Percentiles rank a stretch among this genome's conserved stretches.
Conservation (phyloP, 2,888 invertebrate genomes). For the Drosophila atripex region DNA sequence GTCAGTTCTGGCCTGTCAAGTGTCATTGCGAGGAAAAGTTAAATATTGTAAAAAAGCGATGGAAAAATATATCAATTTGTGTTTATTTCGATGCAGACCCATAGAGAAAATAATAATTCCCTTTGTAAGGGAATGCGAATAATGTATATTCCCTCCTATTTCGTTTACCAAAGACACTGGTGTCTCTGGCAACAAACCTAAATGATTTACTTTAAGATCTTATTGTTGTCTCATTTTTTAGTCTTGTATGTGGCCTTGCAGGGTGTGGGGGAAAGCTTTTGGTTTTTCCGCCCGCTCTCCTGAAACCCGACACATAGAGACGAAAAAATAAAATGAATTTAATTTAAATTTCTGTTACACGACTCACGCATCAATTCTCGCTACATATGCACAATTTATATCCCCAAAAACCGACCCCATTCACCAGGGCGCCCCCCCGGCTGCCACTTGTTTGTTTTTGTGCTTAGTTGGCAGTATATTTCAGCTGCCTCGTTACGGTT, state of each 20-base stretch:
- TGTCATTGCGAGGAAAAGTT: background rate
- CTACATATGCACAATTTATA: constrained; percentile 56
- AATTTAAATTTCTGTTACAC: constrained; percentile 71
- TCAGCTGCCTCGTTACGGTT: constrained; percentile 17
- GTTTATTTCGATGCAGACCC: background rate
- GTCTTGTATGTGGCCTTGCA: background rate
- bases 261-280: constrained; percentile 2
- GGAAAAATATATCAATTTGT: background rate
- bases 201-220: constrained; percentile 2
- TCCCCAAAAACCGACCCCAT: constrained; percentile 10
- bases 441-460: constrained; percentile 39
- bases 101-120: background rate
- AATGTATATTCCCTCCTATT: background rate
- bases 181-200: background rate
- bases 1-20: background rate
- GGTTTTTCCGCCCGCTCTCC: constrained; percentile 9
- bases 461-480: constrained; percentile 26
- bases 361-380: constrained; percentile 44
- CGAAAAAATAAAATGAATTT: constrained; percentile 55
- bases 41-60: background rate
- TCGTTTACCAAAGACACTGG: background rate
- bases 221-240: background rate
- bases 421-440: constrained; percentile 17
- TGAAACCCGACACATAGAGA: constrained; percentile 27
- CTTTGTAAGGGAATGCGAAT: background rate